A percentile compares a stretch with the other conserved stretches of the same genome.
phyloP scores from a whole-genome alignment of 2,888 invertebrate genomes.

The Camponotus fellah region DNA sequence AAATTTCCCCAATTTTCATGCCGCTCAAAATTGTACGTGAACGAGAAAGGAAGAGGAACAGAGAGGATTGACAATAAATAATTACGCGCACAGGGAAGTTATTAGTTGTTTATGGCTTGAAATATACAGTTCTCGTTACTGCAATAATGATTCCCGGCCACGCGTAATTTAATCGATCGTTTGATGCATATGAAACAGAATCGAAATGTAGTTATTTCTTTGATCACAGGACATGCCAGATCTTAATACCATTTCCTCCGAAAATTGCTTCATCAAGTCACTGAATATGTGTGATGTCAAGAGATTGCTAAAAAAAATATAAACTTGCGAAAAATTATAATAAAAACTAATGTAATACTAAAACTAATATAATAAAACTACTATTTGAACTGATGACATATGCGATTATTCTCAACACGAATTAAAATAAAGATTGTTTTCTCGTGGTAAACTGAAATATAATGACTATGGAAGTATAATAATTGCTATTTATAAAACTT shows the following conservation, averaged over 20 bases:
- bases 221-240: background rate
- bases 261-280: background rate
- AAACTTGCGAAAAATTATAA: background rate
- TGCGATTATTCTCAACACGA: background rate
- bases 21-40: background rate
- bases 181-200: conserved; percentile 58
- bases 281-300: background rate
- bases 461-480: background rate
- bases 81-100: conserved; percentile 37
- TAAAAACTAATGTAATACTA: background rate
- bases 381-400: background rate
- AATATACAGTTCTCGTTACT: conserved; percentile 24
- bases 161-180: conserved; percentile 50
- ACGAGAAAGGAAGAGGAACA: background rate
- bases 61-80: conserved; percentile 49
- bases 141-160: conserved; percentile 38
- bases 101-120: conserved; percentile 51
- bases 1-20: conserved; percentile 3
- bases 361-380: no score
- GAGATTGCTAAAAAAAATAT: background rate
- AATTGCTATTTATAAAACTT: conserved; percentile 19
- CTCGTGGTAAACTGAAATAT: background rate
- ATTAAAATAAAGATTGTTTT: background rate
- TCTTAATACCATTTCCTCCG: background rate
- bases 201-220: conserved; percentile 54